Base-by-base conservation (phyloP, 2,797 vertebrate genomes). In the Adrianichthys oophorus region DNA sequence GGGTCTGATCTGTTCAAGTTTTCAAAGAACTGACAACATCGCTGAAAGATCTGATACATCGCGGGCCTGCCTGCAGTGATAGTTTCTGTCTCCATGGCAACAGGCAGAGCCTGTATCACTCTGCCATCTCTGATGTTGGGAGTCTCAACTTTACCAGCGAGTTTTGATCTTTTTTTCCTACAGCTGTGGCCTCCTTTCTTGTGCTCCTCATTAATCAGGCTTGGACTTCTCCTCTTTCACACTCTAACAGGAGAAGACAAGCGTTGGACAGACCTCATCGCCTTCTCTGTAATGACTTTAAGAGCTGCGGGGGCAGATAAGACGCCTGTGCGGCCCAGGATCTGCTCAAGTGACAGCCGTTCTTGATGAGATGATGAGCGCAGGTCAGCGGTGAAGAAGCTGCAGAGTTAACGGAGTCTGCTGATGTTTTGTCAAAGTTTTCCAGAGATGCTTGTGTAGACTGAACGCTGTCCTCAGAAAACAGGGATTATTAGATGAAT, bases 161-260 rank as follows among this genome's bases (percentile, higher is more conserved):
- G 65, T 65, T 48, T 55, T 40, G 1, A 71, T 37, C 1, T 16
- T 41, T 45, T 52, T 47, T 63, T 76, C 24, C 32, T 62, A 71
- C 57, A 17, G 66, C 62, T 18, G 65, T 18, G 59, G 61, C 71
- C 80, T 87, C 56, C 57, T 86, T 85, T 73, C 72, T 70, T 37
- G 13, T 52, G 55, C 52, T 73, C 56, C 45, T 74, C 69, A 51
- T 58, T 62, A 51, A 65, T 69, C 19, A 59, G 48, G 62, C 23
- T 63, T 32, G 48, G 48, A 32, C 68, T 50, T 70, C 73, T 73
- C 65, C 5, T 60, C 53, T 54, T 52, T 70, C 50, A 77, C 40
- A 4, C 56, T 67, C 61, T 77, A 86, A 86, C 74, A 73, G 85
- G 70, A 62, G 47, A 67, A 51, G 69, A 80, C 71, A 55, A 67